Base-by-base conservation (phyloP, 2,113 vertebrate species). In the Crotophaga sulcirostris region DNA sequence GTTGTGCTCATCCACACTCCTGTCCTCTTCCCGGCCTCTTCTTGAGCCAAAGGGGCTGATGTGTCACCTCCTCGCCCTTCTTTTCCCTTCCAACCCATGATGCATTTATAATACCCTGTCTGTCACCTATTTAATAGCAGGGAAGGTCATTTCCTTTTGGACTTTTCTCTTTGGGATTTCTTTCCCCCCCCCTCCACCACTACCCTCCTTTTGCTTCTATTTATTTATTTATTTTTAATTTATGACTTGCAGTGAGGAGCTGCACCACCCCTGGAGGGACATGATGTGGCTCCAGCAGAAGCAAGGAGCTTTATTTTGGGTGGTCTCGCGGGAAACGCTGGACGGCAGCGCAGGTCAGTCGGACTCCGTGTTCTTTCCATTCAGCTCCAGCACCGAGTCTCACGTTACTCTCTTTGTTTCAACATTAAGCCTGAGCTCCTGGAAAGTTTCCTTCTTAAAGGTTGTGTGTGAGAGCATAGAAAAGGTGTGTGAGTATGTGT, bases 281-380 rank as follows among this genome's bases (percentile, higher is more conserved):
- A 6, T 20, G 92, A 89, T 85, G 92, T 21, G 79, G 54, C 93
- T 91, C 82, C 85, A 47, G 5, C 82, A 87, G 94, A 33, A 93
- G 93, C 87, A 54, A 11, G 68, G 75, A 68, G 75, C 49, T 54
- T 70, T 76, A 8, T 13, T 58, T 77, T 82, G 44, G 59, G 42
- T 84, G 70, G 81, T 68, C 96, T 84, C 64, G 5, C 0, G 79
- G 93, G 96, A 89, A 60, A 45, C 0, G 44, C 89, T 72, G 91
- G 78, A 94, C 56, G 67, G 76, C 66, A 40, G 34, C 16, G 6
- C 63, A 8, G 92, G 92, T 90, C 95, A 76, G 56, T 90, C 5
- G 29, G 66, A 63, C 93, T 83, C 86, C 45, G 17, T 68, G 88
- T 94, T 84, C 95, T 96, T 95, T 96, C 97, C 95, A n/a, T 72